These are phyloP conservation scores for Cydia fagiglandana DNA, from an alignment of 1,140 invertebrate species.

Conservation along the genomic window DNA sequence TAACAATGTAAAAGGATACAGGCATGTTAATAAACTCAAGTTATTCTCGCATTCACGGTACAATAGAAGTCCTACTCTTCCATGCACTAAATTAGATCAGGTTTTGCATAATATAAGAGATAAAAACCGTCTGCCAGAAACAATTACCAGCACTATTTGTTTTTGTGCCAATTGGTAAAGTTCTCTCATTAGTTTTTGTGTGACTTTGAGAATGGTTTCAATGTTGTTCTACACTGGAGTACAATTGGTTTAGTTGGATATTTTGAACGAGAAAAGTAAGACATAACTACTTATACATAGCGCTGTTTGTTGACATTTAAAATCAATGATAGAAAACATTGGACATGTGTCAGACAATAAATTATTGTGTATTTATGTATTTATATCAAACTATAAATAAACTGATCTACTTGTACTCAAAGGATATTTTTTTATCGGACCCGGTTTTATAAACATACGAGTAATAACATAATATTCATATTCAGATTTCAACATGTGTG, in stretches of 20 bases:
- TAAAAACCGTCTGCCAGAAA: slow-evolving; percentile 23
- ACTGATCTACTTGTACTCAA: neutral
- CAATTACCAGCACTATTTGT: slow-evolving; percentile 30
- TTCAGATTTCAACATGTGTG: neutral
- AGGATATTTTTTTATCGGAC: neutral
- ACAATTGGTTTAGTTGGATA: neutral
- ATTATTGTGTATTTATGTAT: neutral
- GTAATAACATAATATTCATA: too few species aligned
- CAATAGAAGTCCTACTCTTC: neutral
- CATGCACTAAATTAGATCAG: slow-evolving; percentile 13
- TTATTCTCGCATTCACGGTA: neutral
- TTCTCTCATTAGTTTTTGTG: slow-evolving; percentile 19
- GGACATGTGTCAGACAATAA: neutral
- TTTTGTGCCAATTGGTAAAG: slow-evolving; percentile 26
- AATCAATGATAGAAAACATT: neutral
- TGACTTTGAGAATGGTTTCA: slow-evolving; percentile 1
- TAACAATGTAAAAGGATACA: neutral
- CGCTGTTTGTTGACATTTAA: neutral
- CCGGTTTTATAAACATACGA: too few species aligned
- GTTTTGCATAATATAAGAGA: slow-evolving; percentile 17
- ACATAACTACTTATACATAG: neutral
- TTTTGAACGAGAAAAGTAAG: slow-evolving; percentile 3
- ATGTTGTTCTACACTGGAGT: neutral
- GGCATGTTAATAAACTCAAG: neutral
- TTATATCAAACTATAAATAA: too few species aligned